These are phyloP conservation scores for Columbina picui DNA, from an alignment of 2,113 vertebrate genomes.

Conservation along the genomic window DNA sequence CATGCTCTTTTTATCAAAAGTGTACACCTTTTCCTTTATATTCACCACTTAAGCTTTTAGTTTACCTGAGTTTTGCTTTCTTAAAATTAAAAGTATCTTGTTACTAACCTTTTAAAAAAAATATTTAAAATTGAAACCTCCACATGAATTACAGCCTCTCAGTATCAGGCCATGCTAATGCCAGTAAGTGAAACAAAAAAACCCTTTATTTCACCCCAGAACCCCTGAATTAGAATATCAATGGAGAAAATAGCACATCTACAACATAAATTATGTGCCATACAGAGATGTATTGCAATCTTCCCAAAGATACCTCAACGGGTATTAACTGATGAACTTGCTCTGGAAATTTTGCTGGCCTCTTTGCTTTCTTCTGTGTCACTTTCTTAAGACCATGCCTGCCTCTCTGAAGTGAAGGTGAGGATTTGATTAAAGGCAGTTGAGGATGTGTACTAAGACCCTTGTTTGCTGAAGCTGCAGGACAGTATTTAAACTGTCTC, in stretches of 20 bases:
- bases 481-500: background rate
- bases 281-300: background rate
- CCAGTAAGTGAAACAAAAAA: background rate
- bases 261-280: background rate
- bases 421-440: background rate
- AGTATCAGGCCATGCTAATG: background rate
- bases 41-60: background rate
- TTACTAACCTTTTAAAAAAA: background rate
- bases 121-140: background rate
- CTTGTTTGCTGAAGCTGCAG: background rate
- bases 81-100: background rate
- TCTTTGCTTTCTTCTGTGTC: background rate
- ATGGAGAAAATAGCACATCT: background rate
- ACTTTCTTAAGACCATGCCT: background rate
- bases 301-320: background rate
- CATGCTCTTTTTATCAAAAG: background rate
- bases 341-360: background rate
- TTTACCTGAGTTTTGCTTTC: background rate
- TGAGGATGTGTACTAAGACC: background rate
- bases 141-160: background rate
- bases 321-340: background rate
- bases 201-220: background rate
- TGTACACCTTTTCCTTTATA: background rate
- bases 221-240: background rate
- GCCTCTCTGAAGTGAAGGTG: background rate